A percentile compares a stretch with the other conserved stretches of the same genome.
Evolutionary conservation across 2,888 invertebrate species (phyloP).

Genomic region (Cylindroiulus punctatus): DNA sequence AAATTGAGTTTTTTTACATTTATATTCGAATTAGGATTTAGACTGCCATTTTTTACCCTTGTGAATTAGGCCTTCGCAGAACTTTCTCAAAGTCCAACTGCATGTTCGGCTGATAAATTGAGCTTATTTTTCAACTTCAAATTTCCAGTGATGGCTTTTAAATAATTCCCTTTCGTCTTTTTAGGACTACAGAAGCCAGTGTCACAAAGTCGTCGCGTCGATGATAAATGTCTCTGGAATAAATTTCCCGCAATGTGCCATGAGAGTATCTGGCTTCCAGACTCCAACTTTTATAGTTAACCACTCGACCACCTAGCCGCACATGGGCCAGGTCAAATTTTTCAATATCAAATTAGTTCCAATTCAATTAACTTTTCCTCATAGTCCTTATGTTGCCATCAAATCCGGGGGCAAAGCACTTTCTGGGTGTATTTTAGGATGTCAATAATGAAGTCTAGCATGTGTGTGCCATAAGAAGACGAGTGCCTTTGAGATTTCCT

Average conservation of each 20-base stretch:
- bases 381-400: not conserved
- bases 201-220: too few species aligned
- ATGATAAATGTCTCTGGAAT: not conserved
- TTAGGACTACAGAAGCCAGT: too few species aligned
- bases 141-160: too few species aligned
- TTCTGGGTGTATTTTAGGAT: not conserved
- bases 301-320: not conserved
- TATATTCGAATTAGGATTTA: too few species aligned
- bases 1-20: too few species aligned
- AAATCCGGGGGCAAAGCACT: conserved; percentile 12
- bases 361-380: conserved; percentile 1
- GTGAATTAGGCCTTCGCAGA: too few species aligned
- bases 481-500: not conserved
- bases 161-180: too few species aligned
- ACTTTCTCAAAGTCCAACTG: too few species aligned
- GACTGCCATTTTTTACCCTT: too few species aligned
- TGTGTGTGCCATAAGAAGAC: not conserved
- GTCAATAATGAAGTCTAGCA: conserved; percentile 3
- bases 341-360: conserved; percentile 23
- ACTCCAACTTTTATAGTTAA: not conserved
- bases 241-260: not conserved
- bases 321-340: not conserved
- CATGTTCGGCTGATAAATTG: too few species aligned
- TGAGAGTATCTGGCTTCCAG: not conserved
- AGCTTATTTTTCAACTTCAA: too few species aligned